Evolutionary conservation across 2,113 vertebrate genomes (phyloP).

Genomic region (Clinocottus analis): DNA sequence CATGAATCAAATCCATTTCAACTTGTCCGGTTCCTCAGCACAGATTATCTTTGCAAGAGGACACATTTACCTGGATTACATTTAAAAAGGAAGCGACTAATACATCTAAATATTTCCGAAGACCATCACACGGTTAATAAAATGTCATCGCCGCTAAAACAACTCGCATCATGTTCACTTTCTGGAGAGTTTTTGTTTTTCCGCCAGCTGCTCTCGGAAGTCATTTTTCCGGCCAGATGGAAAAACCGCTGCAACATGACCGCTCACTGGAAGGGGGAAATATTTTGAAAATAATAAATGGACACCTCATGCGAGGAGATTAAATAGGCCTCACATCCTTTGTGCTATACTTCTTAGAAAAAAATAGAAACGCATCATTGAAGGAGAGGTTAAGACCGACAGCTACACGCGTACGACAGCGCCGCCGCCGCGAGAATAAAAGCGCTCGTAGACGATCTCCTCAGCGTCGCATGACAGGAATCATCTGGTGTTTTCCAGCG

Average conservation of each 20-base stretch:
- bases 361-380: slow-evolving; percentile 60
- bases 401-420: not conserved
- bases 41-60: not conserved
- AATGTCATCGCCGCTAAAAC: not conserved
- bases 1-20: not conserved
- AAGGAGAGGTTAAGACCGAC: slow-evolving; percentile 10
- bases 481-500: slow-evolving; percentile 51
- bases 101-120: slow-evolving; percentile 3
- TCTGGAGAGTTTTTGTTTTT: slow-evolving; percentile 17
- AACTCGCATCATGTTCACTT: not conserved
- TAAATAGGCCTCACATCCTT: slow-evolving; percentile 15
- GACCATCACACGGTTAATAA: not conserved
- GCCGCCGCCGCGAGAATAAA: not conserved
- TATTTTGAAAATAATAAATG: slow-evolving; percentile 18
- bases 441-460: slow-evolving; percentile 4
- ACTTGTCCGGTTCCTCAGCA: not conserved
- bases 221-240: not conserved
- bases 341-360: slow-evolving; percentile 42
- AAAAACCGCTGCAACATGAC: not conserved
- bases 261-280: slow-evolving; percentile 2
- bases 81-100: not conserved
- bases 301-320: not conserved
- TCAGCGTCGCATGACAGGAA: slow-evolving; percentile 9
- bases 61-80: slow-evolving; percentile 2
- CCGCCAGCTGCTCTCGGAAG: slow-evolving; percentile 2